Percentiles rank a stretch among this genome's conserved stretches.
These are phyloP conservation scores for Peromyscus aztecus DNA, from an alignment of 2,797 vertebrate species.

Conservation along the genomic window DNA sequence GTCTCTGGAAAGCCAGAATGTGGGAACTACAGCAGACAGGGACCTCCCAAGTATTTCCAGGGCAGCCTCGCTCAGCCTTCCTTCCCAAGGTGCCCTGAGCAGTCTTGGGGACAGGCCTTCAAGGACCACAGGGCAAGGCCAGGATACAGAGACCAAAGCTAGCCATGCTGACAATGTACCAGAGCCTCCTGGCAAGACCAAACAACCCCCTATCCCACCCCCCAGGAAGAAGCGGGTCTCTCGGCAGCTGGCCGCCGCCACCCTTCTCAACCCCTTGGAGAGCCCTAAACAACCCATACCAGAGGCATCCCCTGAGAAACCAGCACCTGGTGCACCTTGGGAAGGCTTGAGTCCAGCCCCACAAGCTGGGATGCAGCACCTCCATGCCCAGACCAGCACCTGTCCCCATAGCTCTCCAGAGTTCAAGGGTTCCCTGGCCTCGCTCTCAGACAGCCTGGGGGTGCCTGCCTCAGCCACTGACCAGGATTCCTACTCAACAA, in stretches of 20 bases:
- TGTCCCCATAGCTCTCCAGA: slow-evolving; percentile 75
- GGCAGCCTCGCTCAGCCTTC: neutral
- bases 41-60: slow-evolving; percentile 33
- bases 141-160: slow-evolving; percentile 42
- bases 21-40: slow-evolving; percentile 17
- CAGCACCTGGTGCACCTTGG: neutral
- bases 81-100: slow-evolving; percentile 46
- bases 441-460: slow-evolving; percentile 87
- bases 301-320: neutral
- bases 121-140: slow-evolving; percentile 72
- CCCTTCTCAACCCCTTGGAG: slow-evolving; percentile 57
- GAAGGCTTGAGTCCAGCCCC: neutral
- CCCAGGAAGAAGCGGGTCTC: slow-evolving; percentile 92
- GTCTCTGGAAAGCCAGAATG: slow-evolving; percentile 63
- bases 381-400: neutral
- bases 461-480: slow-evolving; percentile 84
- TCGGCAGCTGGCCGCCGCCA: slow-evolving; percentile 51
- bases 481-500: slow-evolving; percentile 94
- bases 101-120: slow-evolving; percentile 68
- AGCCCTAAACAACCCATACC: neutral
- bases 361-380: slow-evolving; percentile 54
- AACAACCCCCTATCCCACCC: slow-evolving; percentile 91
- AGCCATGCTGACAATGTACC: neutral
- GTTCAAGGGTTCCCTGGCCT: slow-evolving; percentile 88
- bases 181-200: slow-evolving; percentile 71